Conservation (phyloP, 2,888 invertebrate genomes). For the Sinotaia quadrata region DNA sequence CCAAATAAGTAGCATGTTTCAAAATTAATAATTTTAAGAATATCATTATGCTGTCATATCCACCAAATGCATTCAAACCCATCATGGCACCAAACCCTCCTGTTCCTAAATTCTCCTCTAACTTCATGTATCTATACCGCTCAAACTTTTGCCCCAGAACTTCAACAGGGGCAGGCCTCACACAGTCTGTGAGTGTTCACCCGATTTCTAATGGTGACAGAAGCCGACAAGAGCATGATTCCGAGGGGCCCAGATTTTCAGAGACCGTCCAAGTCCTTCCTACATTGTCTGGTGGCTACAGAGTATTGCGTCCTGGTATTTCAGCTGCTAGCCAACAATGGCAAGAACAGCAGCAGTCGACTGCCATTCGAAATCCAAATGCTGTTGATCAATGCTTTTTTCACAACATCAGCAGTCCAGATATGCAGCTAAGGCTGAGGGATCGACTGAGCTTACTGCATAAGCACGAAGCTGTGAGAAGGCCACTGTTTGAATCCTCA, state of each 20-base stretch:
- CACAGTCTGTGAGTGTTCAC: conserved; percentile 30
- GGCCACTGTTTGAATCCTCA: neutral
- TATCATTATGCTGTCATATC: conserved; percentile 33
- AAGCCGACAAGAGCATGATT: neutral
- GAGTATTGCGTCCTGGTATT: conserved; percentile 11
- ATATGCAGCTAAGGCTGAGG: conserved; percentile 21
- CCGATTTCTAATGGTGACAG: neutral
- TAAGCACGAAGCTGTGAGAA: no score
- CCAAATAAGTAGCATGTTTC: no score
- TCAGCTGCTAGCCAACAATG: neutral
- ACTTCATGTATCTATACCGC: conserved; percentile 10
- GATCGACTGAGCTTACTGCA: neutral
- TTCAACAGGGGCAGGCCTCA: conserved; percentile 13
- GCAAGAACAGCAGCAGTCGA: conserved; percentile 5
- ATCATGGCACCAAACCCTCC: neutral
- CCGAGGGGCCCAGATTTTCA: neutral
- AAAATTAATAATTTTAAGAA: no score
- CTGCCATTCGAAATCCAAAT: neutral
- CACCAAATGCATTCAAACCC: conserved; percentile 28
- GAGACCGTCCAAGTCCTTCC: conserved; percentile 42
- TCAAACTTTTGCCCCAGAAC: conserved; percentile 14
- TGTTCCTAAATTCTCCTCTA: neutral
- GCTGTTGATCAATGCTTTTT: neutral
- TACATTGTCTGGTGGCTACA: conserved; percentile 28
- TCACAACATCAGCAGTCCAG: conserved; percentile 26